These are phyloP conservation scores for Propithecus deckenii DNA, from an alignment of 2,797 vertebrate genomes.

Conservation along the genomic window DNA sequence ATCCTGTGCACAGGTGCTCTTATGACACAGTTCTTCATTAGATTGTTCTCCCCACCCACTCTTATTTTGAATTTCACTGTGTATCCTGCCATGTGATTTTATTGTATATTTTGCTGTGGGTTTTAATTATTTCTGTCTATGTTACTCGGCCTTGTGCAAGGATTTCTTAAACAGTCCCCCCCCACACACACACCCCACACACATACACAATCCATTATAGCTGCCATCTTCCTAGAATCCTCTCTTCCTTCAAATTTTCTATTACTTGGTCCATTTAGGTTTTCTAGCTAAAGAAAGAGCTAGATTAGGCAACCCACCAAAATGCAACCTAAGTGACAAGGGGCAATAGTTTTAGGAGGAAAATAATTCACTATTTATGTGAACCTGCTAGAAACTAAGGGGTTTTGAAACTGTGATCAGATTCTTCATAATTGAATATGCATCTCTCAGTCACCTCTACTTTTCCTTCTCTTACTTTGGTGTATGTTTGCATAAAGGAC, in stretches of 20 bases:
- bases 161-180: background rate
- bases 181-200: background rate
- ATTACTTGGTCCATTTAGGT: background rate
- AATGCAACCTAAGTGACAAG: background rate
- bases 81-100: background rate
- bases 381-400: background rate
- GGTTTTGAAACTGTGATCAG: background rate
- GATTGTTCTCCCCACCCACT: background rate
- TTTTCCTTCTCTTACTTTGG: slow-evolving; percentile 25
- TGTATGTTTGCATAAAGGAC: slow-evolving; percentile 41
- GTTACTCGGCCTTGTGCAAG: background rate
- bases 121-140: background rate
- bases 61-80: background rate
- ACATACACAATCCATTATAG: background rate
- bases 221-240: background rate
- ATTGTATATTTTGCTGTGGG: background rate
- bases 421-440: background rate
- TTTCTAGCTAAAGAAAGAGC: background rate
- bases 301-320: background rate
- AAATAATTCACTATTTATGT: background rate
- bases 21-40: background rate
- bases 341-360: background rate
- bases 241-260: background rate
- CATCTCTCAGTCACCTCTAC: background rate
- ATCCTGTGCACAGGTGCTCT: background rate